These are phyloP conservation scores for Ormyrus nitidulus DNA, from an alignment of 2,888 invertebrate genomes.

Conservation along the genomic window DNA sequence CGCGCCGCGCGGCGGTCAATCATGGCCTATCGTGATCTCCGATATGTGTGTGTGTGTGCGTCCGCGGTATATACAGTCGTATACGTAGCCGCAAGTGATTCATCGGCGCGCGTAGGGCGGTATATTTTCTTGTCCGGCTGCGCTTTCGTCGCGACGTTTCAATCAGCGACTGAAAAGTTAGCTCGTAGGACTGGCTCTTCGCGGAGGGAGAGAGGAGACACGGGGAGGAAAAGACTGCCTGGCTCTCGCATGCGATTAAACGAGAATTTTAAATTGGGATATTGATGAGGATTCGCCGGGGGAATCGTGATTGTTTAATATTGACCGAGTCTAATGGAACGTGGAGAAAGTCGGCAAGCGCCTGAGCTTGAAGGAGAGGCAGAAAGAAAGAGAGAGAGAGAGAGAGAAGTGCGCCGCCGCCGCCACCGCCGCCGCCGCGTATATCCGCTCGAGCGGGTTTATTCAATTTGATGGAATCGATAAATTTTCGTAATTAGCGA, in stretches of 20 bases:
- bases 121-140: slow-evolving; percentile 49
- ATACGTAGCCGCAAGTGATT: slow-evolving; percentile 37
- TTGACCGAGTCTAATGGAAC: slow-evolving; percentile 57
- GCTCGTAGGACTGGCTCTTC: neutral
- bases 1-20: slow-evolving; percentile 30
- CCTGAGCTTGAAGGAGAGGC: neutral
- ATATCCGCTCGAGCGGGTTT: slow-evolving; percentile 36
- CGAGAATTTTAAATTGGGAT: slow-evolving; percentile 57
- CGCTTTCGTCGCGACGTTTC: slow-evolving; percentile 52
- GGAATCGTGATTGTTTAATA: slow-evolving; percentile 56
- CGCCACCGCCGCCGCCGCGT: neutral
- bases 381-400: neutral
- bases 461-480: slow-evolving; percentile 52
- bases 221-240: neutral
- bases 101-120: slow-evolving; percentile 36
- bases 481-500: slow-evolving; percentile 55
- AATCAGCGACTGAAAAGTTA: slow-evolving; percentile 52
- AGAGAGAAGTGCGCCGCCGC: neutral
- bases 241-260: slow-evolving; percentile 46
- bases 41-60: neutral
- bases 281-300: slow-evolving; percentile 51
- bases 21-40: neutral
- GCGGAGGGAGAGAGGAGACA: neutral
- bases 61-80: neutral
- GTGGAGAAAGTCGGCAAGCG: slow-evolving; percentile 39